phyloP scores from a whole-genome alignment of 2,888 invertebrate species.

The Orchestes rusci region DNA sequence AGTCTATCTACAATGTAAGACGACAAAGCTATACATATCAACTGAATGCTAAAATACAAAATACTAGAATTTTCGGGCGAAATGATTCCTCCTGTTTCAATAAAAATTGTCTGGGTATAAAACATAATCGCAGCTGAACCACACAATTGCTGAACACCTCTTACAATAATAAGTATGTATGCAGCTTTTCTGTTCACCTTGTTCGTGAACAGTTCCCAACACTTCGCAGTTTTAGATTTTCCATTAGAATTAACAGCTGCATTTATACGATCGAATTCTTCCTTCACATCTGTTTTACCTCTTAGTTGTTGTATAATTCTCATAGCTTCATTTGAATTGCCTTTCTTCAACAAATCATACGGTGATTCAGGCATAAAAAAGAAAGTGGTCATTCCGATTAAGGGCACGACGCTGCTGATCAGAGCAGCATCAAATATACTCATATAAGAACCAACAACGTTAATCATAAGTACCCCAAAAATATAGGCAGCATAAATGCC shows the following conservation, averaged over 20 bases:
- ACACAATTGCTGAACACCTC: constrained; percentile 49
- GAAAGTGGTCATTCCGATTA: constrained; percentile 44
- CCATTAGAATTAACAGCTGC: too few relatives aligned
- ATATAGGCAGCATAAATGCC: constrained; percentile 51
- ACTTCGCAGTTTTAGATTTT: too few relatives aligned
- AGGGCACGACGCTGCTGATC: constrained; percentile 44
- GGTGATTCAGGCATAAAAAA: constrained; percentile 55
- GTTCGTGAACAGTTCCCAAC: too few relatives aligned
- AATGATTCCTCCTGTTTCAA: constrained; percentile 40
- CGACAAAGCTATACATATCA: constrained; percentile 51
- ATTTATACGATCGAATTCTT: too few relatives aligned
- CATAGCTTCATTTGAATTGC: constrained; percentile 44
- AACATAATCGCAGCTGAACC: constrained; percentile 57
- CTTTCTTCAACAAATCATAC: constrained; percentile 43
- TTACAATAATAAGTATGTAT: constrained; percentile 51
- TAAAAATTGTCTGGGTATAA: constrained; percentile 49
- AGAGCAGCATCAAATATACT: constrained; percentile 48
- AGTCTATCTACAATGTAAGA: constrained; percentile 51
- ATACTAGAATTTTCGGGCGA: constrained; percentile 39
- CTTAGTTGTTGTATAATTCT: constrained; percentile 46
- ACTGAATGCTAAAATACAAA: constrained; percentile 46
- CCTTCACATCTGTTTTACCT: constrained; percentile 46
- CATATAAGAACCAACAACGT: constrained; percentile 44
- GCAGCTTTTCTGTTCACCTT: constrained; percentile 60
- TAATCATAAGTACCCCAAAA: constrained; percentile 49